phyloP scores from a whole-genome alignment of 2,888 invertebrate species.

The Ptychoptera contaminata region DNA sequence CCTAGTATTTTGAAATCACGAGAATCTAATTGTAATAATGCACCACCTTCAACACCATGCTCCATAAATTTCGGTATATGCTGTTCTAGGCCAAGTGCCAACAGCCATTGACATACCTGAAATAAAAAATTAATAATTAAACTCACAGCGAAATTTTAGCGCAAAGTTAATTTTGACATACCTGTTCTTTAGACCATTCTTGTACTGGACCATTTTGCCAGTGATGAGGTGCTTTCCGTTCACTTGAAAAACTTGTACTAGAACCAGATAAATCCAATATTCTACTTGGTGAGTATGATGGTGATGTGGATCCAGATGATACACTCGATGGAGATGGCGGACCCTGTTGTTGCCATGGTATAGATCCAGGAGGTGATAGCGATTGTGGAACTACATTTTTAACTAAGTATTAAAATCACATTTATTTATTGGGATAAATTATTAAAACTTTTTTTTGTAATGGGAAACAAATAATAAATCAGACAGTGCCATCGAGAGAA shows the following conservation, averaged over 20 bases:
- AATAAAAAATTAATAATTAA: slow-evolving; percentile 9
- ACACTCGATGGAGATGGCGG: slow-evolving; percentile 49
- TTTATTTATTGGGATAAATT: no score
- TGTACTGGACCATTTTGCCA: slow-evolving; percentile 55
- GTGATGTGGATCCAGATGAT: slow-evolving; percentile 42
- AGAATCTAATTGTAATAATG: slow-evolving; percentile 75
- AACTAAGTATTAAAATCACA: slow-evolving; percentile 25
- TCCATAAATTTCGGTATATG: slow-evolving; percentile 78
- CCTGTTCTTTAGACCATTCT: slow-evolving; percentile 67
- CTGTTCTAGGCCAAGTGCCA: slow-evolving; percentile 67
- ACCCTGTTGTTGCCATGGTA: slow-evolving; percentile 43
- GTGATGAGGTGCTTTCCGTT: slow-evolving; percentile 44
- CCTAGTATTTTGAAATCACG: slow-evolving; percentile 81
- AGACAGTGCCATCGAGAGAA: no score
- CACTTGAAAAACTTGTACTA: slow-evolving; percentile 45
- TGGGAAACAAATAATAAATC: no score
- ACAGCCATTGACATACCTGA: slow-evolving; percentile 86
- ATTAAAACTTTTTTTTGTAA: no score
- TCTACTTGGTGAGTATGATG: slow-evolving; percentile 33
- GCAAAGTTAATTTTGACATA: slow-evolving; percentile 17
- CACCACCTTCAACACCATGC: slow-evolving; percentile 72
- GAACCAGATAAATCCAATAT: slow-evolving; percentile 38
- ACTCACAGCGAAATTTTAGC: no score
- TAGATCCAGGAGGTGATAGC: slow-evolving; percentile 43
- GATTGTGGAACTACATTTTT: slow-evolving; percentile 49